Conservation (phyloP, 2,888 invertebrate genomes). For the Trypoxylon attenuatum region DNA sequence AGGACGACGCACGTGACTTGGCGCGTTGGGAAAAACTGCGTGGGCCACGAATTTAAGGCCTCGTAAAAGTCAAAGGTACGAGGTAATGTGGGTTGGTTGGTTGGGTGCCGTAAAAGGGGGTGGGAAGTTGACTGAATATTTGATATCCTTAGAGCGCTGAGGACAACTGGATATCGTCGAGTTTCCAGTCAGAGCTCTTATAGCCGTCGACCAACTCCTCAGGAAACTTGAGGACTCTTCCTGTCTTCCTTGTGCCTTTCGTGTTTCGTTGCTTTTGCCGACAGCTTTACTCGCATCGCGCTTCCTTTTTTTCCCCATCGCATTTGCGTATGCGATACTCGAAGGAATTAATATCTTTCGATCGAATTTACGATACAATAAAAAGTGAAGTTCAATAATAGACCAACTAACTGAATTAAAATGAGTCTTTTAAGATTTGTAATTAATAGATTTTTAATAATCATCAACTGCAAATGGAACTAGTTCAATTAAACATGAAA, state of each 20-base stretch:
- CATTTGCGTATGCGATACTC: neutral
- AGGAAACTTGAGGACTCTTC: slow-evolving; percentile 14
- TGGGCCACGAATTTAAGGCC: slow-evolving; percentile 38
- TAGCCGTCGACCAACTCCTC: slow-evolving; percentile 1
- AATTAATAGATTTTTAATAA: too few species aligned
- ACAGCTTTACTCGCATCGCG: neutral
- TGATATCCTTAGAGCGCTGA: slow-evolving; percentile 36
- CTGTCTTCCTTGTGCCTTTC: neutral
- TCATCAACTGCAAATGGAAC: too few species aligned
- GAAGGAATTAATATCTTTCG: too few species aligned
- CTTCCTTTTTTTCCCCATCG: neutral
- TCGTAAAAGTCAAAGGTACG: slow-evolving; percentile 26
- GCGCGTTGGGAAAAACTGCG: slow-evolving; percentile 23
- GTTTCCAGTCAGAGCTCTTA: slow-evolving; percentile 11
- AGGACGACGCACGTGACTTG: slow-evolving; percentile 42
- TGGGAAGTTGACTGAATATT: slow-evolving; percentile 38
- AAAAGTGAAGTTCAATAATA: too few species aligned
- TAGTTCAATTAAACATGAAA: too few species aligned
- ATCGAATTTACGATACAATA: neutral
- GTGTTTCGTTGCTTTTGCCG: neutral
- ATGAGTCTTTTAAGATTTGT: too few species aligned
- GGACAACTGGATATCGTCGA: slow-evolving; percentile 24
- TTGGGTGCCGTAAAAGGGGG: slow-evolving; percentile 31
- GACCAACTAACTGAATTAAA: too few species aligned
- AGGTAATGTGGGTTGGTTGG: neutral